A percentile compares a stretch with the other conserved stretches of the same genome.
Conservation (phyloP, 2,888 invertebrate species). For the Brachynemurus nebulosus region DNA sequence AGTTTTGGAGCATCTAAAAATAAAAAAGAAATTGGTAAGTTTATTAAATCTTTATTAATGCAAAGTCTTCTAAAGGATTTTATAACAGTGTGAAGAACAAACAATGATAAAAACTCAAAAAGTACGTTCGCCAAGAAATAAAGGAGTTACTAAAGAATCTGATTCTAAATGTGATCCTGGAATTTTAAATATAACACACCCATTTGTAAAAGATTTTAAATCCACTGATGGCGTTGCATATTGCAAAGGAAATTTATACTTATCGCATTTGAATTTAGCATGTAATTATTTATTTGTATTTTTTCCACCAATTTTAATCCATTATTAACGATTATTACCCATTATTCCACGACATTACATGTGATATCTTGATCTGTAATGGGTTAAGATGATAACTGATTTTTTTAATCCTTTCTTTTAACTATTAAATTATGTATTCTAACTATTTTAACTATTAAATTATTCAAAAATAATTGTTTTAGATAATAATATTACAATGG, state of each 20-base stretch:
- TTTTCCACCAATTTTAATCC: too few relatives aligned
- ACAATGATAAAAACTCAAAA: neutral
- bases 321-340: too few relatives aligned
- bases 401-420: too few relatives aligned
- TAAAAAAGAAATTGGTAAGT: slow-evolving; percentile 14
- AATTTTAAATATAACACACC: slow-evolving; percentile 21
- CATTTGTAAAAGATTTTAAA: slow-evolving; percentile 24
- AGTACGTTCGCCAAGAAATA: neutral
- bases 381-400: too few relatives aligned
- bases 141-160: neutral
- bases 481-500: too few relatives aligned
- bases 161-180: neutral
- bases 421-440: too few relatives aligned
- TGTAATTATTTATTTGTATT: too few relatives aligned
- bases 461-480: too few relatives aligned
- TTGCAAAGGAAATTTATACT: slow-evolving; percentile 26
- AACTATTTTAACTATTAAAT: too few relatives aligned
- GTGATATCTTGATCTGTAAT: too few relatives aligned
- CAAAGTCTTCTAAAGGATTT: neutral
- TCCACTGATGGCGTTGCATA: slow-evolving; percentile 22
- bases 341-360: too few relatives aligned
- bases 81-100: neutral
- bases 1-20: slow-evolving; percentile 13
- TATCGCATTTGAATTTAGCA: slow-evolving; percentile 27
- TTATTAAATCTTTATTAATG: too few relatives aligned